These are phyloP conservation scores for Hypselothyrea guttata DNA, from an alignment of 2,888 invertebrate species.

Conservation along the genomic window DNA sequence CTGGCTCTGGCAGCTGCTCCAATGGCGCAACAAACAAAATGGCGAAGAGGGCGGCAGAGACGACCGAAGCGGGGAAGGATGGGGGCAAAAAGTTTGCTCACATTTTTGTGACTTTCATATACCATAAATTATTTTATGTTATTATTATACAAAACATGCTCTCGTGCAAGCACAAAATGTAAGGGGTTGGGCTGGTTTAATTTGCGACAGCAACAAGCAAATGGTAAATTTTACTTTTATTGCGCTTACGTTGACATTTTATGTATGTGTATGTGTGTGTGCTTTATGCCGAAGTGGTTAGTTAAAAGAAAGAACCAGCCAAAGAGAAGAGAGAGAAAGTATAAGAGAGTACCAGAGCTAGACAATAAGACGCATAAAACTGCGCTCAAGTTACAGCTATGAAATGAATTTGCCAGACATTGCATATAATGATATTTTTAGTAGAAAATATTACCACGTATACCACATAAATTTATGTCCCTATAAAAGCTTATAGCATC, in stretches of 20 bases:
- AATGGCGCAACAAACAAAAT: constrained; percentile 3
- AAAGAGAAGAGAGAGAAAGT: background rate
- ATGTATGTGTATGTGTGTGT: constrained; percentile 1
- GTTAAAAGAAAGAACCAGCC: constrained; percentile 1
- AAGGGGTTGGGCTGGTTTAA: constrained; percentile 26
- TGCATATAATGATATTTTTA: background rate
- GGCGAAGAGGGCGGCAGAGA: background rate
- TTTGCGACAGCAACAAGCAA: constrained; percentile 53
- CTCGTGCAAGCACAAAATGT: constrained; percentile 19
- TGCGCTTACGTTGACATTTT: constrained; percentile 48
- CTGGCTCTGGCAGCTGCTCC: constrained; percentile 39
- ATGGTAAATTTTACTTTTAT: constrained; percentile 63
- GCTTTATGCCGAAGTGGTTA: constrained; percentile 5
- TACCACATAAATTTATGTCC: too few relatives aligned
- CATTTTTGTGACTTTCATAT: constrained; percentile 77
- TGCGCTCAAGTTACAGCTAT: background rate
- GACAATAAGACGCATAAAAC: constrained; percentile 4
- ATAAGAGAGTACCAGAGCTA: background rate
- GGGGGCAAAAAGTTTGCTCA: constrained; percentile 29
- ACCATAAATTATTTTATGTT: constrained; percentile 77
- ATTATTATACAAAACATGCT: constrained; percentile 73
- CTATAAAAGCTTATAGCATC: too few relatives aligned
- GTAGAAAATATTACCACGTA: background rate
- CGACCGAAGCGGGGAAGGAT: background rate
- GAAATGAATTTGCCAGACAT: too few relatives aligned